These are phyloP conservation scores for Beris chalybata DNA, from an alignment of 2,888 invertebrate genomes.

Conservation along the genomic window DNA sequence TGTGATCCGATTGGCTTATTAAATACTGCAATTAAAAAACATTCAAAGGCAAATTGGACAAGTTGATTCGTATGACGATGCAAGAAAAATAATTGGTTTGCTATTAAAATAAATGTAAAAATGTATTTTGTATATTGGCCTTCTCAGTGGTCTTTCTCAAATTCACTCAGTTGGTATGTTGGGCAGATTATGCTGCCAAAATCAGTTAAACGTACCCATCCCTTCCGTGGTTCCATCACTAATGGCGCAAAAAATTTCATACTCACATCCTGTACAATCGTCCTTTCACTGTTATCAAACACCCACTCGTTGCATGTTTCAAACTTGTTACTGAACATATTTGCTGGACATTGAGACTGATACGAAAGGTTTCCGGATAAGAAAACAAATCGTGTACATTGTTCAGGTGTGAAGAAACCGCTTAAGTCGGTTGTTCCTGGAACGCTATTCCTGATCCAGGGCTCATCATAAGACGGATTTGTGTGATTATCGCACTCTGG, in stretches of 20 bases:
- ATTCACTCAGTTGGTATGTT: too few relatives aligned
- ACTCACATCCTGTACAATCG: slow-evolving; percentile 63
- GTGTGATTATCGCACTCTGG: slow-evolving; percentile 60
- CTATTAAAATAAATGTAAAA: too few relatives aligned
- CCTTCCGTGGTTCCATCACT: too few relatives aligned
- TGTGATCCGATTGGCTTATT: too few relatives aligned
- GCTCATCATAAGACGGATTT: slow-evolving; percentile 49
- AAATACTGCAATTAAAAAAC: neutral
- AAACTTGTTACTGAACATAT: slow-evolving; percentile 52
- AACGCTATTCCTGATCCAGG: slow-evolving; percentile 59
- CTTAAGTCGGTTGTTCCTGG: slow-evolving; percentile 52
- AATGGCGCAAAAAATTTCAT: neutral
- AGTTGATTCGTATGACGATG: too few relatives aligned
- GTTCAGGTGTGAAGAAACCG: slow-evolving; percentile 49
- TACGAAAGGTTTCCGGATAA: slow-evolving; percentile 17
- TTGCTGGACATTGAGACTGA: slow-evolving; percentile 46
- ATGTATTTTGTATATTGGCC: too few relatives aligned
- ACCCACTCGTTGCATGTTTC: slow-evolving; percentile 60
- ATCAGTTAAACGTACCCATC: too few relatives aligned
- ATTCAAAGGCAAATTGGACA: too few relatives aligned
- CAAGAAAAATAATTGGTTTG: too few relatives aligned
- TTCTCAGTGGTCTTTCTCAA: too few relatives aligned
- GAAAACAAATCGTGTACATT: slow-evolving; percentile 48
- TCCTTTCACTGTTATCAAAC: slow-evolving; percentile 58
- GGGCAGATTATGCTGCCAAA: too few relatives aligned